Conservation (phyloP, 2,797 vertebrate genomes). For the Enteromius viviparus region DNA sequence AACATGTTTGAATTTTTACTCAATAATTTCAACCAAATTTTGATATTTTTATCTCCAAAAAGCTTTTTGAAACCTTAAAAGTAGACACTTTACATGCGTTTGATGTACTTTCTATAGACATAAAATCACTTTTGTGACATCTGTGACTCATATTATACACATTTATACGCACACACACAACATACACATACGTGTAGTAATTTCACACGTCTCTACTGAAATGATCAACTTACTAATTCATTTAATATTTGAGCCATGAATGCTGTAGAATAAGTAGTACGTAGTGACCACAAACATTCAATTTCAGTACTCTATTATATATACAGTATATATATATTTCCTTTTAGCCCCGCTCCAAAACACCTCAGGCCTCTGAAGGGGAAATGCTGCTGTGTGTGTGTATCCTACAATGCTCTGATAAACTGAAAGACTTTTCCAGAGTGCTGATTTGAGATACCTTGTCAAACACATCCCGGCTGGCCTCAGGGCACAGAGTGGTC, state of each 20-base stretch:
- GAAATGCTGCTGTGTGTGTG: neutral
- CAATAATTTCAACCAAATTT: too few relatives aligned
- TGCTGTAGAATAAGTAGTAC: neutral
- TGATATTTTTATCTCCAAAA: too few relatives aligned
- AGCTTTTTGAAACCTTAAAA: too few relatives aligned
- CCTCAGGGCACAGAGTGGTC: constrained; percentile 79
- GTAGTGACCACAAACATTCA: neutral
- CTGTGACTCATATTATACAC: too few relatives aligned
- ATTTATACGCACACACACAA: too few relatives aligned
- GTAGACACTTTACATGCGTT: too few relatives aligned
- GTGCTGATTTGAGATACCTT: constrained; percentile 76
- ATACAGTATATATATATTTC: too few relatives aligned
- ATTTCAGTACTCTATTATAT: too few relatives aligned
- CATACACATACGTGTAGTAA: too few relatives aligned
- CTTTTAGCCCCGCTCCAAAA: neutral
- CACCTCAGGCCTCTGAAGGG: neutral
- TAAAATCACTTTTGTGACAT: too few relatives aligned
- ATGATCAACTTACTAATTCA: neutral
- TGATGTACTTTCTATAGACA: too few relatives aligned
- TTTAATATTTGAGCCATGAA: neutral
- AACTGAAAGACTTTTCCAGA: neutral
- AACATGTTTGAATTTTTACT: too few relatives aligned
- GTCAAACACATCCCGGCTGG: constrained; percentile 93
- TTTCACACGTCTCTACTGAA: neutral
- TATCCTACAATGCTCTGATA: neutral